These are phyloP conservation scores for Gastracanthus pulcherrimus DNA, from an alignment of 2,888 invertebrate genomes.

Conservation along the genomic window DNA sequence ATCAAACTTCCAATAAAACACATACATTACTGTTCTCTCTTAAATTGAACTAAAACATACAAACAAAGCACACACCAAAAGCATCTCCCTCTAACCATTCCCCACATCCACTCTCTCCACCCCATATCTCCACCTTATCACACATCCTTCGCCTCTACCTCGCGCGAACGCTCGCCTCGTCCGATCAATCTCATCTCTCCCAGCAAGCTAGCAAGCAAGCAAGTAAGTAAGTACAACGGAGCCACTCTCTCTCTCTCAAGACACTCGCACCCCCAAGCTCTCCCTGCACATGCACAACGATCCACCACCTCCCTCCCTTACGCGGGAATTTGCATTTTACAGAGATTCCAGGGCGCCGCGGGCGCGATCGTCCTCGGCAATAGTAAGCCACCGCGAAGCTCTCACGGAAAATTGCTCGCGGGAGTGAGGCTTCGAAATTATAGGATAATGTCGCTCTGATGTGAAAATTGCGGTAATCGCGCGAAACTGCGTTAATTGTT, in stretches of 20 bases:
- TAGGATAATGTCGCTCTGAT: conserved; percentile 22
- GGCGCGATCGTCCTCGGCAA: no score
- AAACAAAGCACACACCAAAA: no score
- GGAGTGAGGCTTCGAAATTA: no score
- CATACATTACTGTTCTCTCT: no score
- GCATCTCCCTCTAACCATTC: no score
- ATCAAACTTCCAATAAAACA: no score
- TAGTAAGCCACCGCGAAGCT: no score
- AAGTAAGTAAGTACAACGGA: background rate
- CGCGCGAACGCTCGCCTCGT: background rate
- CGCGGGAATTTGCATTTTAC: conserved; percentile 31
- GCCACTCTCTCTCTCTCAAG: conserved; percentile 7
- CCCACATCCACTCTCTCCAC: background rate
- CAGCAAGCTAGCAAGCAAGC: background rate
- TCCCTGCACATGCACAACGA: background rate
- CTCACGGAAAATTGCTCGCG: background rate
- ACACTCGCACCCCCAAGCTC: background rate
- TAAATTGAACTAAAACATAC: no score
- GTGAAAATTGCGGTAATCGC: conserved; percentile 28
- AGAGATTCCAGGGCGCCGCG: background rate
- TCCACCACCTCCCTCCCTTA: no score
- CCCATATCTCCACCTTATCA: no score
- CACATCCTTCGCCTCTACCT: background rate
- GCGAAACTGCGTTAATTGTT: conserved; percentile 40
- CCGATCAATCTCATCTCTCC: conserved; percentile 2